These are phyloP conservation scores for Heterotis niloticus DNA, from an alignment of 2,113 vertebrate genomes.

Conservation along the genomic window DNA sequence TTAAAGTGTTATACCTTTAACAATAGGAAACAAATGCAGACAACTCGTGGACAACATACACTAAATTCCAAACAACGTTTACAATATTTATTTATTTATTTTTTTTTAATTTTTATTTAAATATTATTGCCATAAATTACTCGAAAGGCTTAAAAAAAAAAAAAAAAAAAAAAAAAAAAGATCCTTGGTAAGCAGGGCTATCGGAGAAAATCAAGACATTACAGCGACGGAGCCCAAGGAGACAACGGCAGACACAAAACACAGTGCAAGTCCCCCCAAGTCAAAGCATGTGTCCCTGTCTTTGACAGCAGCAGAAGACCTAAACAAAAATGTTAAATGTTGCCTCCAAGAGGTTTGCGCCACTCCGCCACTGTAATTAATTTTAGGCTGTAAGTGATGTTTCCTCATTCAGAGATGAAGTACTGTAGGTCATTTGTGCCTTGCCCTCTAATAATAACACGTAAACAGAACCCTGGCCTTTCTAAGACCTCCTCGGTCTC, in stretches of 20 bases:
- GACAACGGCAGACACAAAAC: not conserved
- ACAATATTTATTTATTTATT: too few species aligned
- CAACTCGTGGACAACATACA: too few species aligned
- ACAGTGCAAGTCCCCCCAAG: too few species aligned
- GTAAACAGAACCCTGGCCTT: constrained; percentile 27
- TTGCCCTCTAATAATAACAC: not conserved
- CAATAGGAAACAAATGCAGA: too few species aligned
- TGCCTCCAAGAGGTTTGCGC: constrained; percentile 36
- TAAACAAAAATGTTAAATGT: not conserved
- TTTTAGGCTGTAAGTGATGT: constrained; percentile 22
- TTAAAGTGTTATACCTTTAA: too few species aligned
- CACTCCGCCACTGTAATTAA: constrained; percentile 38
- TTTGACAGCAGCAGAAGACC: constrained; percentile 8
- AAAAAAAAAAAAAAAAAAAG: constrained; percentile 59
- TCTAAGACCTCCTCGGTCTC: constrained; percentile 16
- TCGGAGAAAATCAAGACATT: constrained; percentile 17
- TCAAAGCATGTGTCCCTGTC: too few species aligned
- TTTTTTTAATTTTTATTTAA: too few species aligned
- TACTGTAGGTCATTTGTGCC: not conserved
- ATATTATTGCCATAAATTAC: too few species aligned
- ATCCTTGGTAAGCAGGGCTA: not conserved
- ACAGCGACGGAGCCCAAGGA: constrained; percentile 40
- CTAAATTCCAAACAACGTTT: too few species aligned
- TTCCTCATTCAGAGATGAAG: not conserved
- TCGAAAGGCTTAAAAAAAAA: constrained; percentile 59